Percentiles rank a stretch among this genome's conserved stretches.
phyloP scores from a whole-genome alignment of 2,888 invertebrate species.

The Branchellion lobata region DNA sequence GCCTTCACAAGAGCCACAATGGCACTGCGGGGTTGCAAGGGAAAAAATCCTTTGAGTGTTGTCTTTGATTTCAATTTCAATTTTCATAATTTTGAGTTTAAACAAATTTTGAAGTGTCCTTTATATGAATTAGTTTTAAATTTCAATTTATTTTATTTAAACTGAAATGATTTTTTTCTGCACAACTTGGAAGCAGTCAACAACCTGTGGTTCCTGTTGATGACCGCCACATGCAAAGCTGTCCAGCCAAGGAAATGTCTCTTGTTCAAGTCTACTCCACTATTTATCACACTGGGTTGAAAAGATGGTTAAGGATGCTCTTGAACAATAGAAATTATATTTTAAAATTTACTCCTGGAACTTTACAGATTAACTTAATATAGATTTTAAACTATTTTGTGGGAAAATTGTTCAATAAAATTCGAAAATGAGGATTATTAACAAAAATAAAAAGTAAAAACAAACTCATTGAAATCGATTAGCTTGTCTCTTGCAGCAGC shows the following conservation, averaged over 20 bases:
- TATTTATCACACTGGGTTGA: not conserved
- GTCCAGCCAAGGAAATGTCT: slow-evolving; percentile 83
- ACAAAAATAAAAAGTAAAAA: not conserved
- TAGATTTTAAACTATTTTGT: not conserved
- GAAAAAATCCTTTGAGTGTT: not conserved
- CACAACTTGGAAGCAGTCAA: not conserved
- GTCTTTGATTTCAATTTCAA: not conserved
- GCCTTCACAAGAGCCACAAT: slow-evolving; percentile 64
- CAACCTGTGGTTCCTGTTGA: slow-evolving; percentile 67
- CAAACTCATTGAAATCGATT: not conserved
- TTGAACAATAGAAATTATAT: not conserved
- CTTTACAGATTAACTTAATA: not conserved
- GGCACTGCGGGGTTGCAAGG: slow-evolving; percentile 54
- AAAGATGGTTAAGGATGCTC: not conserved
- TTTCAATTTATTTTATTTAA: no score
- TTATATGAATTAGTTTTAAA: no score
- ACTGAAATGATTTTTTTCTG: no score
- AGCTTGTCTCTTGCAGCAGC: not conserved
- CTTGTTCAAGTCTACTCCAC: slow-evolving; percentile 67
- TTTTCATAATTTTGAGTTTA: no score
- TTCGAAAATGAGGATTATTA: not conserved
- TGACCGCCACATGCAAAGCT: slow-evolving; percentile 78
- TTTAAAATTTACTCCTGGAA: not conserved
- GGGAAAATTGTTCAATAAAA: not conserved
- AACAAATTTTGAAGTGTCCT: no score